Evolutionary conservation across 2,113 vertebrate species (phyloP).

Genomic region (Lepidothrix coronata): DNA sequence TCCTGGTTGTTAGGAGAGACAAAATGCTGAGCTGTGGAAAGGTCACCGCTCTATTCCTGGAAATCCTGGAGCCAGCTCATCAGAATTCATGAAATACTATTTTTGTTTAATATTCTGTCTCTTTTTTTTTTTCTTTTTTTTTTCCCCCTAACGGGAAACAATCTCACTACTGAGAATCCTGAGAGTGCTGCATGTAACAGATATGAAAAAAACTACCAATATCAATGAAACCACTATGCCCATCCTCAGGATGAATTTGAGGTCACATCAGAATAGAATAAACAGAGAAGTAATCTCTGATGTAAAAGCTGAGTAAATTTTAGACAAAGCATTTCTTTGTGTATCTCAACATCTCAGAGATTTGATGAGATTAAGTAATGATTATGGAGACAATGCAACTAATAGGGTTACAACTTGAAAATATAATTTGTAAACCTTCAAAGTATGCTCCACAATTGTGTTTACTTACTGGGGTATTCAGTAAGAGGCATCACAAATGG

Average conservation of each 20-base stretch:
- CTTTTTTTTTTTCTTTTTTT: background rate
- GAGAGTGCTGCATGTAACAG: background rate
- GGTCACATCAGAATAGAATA: background rate
- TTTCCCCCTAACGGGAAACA: background rate
- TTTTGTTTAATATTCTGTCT: background rate
- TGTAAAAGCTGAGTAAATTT: background rate
- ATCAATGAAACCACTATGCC: background rate
- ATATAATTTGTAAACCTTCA: background rate
- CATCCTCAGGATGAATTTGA: background rate
- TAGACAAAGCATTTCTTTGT: background rate
- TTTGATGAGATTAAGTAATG: background rate
- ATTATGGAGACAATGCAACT: background rate
- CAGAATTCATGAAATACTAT: constrained; percentile 42
- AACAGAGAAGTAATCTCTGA: background rate
- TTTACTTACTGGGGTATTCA: background rate
- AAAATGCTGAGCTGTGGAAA: background rate
- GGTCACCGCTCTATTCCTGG: constrained; percentile 35
- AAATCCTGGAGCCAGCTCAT: constrained; percentile 43
- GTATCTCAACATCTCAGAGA: background rate
- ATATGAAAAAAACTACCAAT: background rate
- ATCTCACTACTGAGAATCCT: background rate
- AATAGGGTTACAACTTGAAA: background rate
- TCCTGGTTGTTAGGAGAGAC: background rate
- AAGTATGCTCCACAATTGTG: background rate
- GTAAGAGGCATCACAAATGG: background rate